Evolutionary conservation across 2,888 invertebrate species (phyloP).

Genomic region (Thereva nobilitata): DNA sequence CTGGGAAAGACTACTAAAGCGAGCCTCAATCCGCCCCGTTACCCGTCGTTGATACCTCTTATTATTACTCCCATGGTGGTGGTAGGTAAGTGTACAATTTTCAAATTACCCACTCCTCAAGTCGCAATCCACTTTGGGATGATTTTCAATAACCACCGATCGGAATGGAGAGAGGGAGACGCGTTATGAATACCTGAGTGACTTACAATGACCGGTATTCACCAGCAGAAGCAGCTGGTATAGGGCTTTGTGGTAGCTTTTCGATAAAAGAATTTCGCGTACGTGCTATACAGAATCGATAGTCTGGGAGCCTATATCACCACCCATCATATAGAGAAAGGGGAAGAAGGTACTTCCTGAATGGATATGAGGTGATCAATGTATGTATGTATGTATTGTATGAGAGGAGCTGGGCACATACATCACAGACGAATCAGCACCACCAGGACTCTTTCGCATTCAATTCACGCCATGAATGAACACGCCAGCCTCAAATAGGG

Average conservation of each 20-base stretch:
- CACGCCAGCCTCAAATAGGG: too few relatives aligned
- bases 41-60: too few relatives aligned
- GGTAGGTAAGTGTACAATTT: constrained; percentile 3
- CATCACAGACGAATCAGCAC: background rate
- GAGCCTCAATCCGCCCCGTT: too few relatives aligned
- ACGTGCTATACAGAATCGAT: constrained; percentile 14
- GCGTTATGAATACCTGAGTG: constrained; percentile 27
- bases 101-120: constrained; percentile 22
- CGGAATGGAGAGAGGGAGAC: background rate
- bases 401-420: constrained; percentile 14
- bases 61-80: too few relatives aligned
- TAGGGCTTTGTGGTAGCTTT: constrained; percentile 3
- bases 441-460: too few relatives aligned
- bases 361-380: background rate
- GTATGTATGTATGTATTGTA: constrained; percentile 8
- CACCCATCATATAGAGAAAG: background rate
- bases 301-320: constrained; percentile 12
- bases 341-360: constrained; percentile 29
- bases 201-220: background rate
- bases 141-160: constrained; percentile 28
- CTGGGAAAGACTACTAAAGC: too few relatives aligned
- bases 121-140: constrained; percentile 17
- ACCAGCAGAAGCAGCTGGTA: background rate
- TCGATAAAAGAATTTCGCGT: constrained; percentile 18
- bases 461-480: too few relatives aligned